A percentile compares a stretch with the other conserved stretches of the same genome.
phyloP scores from a whole-genome alignment of 2,113 vertebrate genomes.

The Leucosticte australis region DNA sequence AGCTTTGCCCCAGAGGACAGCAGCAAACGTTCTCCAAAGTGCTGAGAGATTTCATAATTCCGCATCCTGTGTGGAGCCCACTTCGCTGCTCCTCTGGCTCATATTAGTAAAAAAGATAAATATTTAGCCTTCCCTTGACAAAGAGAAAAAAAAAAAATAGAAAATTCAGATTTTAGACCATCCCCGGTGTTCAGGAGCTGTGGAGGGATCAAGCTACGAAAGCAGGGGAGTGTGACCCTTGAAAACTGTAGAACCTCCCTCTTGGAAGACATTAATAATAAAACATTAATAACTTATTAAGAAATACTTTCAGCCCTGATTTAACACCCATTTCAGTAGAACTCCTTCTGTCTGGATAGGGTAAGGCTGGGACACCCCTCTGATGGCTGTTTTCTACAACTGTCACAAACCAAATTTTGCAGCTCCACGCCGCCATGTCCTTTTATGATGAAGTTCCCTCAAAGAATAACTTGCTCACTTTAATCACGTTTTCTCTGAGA shows the following conservation, averaged over 20 bases:
- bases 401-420: conserved; percentile 66
- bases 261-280: neutral
- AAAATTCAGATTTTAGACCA: neutral
- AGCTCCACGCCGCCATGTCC: neutral
- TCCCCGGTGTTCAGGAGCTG: neutral
- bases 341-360: neutral
- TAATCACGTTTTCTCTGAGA: conserved; percentile 75
- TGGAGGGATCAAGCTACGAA: accelerated
- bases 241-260: neutral
- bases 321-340: neutral
- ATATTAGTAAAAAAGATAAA: neutral
- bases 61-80: neutral
- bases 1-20: neutral
- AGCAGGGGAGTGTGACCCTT: neutral
- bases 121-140: neutral
- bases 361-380: conserved; percentile 34
- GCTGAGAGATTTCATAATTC: neutral
- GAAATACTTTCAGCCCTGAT: neutral
- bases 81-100: neutral
- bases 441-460: conserved; percentile 68
- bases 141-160: neutral
- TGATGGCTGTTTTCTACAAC: conserved; percentile 59
- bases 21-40: neutral
- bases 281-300: neutral
- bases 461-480: conserved; percentile 70